These are phyloP conservation scores for Zaprionus tsacasi DNA, from an alignment of 1,140 invertebrate genomes.

Conservation along the genomic window DNA sequence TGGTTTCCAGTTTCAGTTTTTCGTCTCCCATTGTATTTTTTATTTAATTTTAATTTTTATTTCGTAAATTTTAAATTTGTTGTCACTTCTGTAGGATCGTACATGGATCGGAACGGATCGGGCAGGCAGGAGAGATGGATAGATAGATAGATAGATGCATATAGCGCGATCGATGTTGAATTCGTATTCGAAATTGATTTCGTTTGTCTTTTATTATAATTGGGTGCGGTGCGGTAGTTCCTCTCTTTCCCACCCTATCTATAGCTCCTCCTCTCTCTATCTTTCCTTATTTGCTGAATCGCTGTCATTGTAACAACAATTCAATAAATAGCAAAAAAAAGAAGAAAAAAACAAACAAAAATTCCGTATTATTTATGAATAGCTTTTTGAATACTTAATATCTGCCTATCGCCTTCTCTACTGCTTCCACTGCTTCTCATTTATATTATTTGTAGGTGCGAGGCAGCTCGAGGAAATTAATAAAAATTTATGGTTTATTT, in stretches of 20 bases:
- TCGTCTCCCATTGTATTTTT: conserved; percentile 62
- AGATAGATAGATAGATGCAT: not conserved
- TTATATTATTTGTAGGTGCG: conserved; percentile 14
- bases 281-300: conserved; percentile 52
- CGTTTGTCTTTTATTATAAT: conserved; percentile 70
- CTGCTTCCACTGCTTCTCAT: not conserved
- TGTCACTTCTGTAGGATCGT: conserved; percentile 79
- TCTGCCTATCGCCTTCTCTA: not conserved
- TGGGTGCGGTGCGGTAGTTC: conserved; percentile 73
- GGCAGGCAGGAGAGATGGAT: not conserved
- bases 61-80: conserved; percentile 81
- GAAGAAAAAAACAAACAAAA: not conserved
- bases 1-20: conserved; percentile 49
- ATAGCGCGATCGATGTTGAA: not conserved
- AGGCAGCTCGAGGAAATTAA: conserved; percentile 67
- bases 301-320: conserved; percentile 60
- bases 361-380: conserved; percentile 43
- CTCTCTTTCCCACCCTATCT: not conserved
- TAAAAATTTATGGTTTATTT: conserved; percentile 80
- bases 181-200: conserved; percentile 43
- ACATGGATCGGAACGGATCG: not conserved
- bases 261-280: not conserved
- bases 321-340: conserved; percentile 43
- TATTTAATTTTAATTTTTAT: conserved; percentile 83
- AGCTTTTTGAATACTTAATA: conserved; percentile 40